These are phyloP conservation scores for Oligia latruncula DNA, from an alignment of 2,888 invertebrate genomes.

Conservation along the genomic window DNA sequence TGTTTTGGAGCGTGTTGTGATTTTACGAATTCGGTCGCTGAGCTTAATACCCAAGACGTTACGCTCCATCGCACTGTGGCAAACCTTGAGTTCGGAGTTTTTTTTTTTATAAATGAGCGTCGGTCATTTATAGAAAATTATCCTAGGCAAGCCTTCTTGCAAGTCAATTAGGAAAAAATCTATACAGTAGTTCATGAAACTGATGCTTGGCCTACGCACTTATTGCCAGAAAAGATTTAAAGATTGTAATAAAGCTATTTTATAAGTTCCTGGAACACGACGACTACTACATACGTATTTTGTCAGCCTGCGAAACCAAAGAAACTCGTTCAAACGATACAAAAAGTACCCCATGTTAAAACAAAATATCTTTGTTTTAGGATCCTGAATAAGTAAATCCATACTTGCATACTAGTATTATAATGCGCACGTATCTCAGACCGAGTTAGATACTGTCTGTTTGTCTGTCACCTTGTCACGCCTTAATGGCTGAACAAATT, in stretches of 20 bases:
- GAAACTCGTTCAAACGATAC: neutral
- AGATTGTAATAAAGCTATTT: neutral
- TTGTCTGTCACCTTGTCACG: neutral
- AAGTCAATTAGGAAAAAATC: neutral
- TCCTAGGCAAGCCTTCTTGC: neutral
- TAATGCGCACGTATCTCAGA: neutral
- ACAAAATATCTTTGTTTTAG: neutral
- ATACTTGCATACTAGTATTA: neutral
- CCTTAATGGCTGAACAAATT: neutral
- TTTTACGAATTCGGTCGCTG: neutral
- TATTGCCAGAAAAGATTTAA: neutral
- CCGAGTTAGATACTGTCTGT: neutral
- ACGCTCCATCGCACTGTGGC: neutral
- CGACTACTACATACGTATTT: neutral
- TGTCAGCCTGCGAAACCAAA: neutral
- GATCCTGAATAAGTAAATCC: neutral
- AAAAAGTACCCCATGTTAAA: neutral
- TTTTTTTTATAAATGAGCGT: neutral
- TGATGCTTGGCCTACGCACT: neutral
- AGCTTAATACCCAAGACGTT: neutral
- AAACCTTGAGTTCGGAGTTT: neutral
- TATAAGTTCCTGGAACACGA: no score
- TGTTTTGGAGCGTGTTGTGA: neutral
- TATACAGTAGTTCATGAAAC: neutral
- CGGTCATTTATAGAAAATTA: neutral